phyloP scores from a whole-genome alignment of 2,888 invertebrate species.

The Protonemura montana region DNA sequence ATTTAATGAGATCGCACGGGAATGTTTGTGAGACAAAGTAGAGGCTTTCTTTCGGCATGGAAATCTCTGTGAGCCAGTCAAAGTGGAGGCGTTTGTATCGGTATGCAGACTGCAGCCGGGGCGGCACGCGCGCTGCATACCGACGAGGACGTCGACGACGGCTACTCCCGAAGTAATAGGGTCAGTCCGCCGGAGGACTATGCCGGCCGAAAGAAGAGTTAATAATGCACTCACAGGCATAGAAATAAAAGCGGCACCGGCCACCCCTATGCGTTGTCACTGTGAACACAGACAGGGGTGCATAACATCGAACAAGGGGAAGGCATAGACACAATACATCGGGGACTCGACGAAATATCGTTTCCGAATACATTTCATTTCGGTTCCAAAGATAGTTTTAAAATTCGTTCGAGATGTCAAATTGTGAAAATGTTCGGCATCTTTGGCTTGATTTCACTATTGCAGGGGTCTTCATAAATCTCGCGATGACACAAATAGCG shows the following conservation, averaged over 20 bases:
- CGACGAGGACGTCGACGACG: neutral
- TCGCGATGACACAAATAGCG: neutral
- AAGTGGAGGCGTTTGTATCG: neutral
- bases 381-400: neutral
- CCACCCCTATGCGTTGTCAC: neutral
- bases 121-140: neutral
- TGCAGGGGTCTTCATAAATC: neutral
- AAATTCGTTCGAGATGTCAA: neutral
- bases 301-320: neutral
- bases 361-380: conserved; percentile 2
- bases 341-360: too few species aligned
- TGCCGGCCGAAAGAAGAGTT: neutral
- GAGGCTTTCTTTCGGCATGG: neutral
- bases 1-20: neutral
- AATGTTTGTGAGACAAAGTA: neutral
- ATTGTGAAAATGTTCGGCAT: too few species aligned
- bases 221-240: conserved; percentile 19
- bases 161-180: conserved; percentile 18
- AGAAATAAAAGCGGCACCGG: neutral
- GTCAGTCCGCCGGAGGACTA: neutral
- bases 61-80: neutral
- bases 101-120: neutral
- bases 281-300: conserved; percentile 26
- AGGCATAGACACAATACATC: neutral
- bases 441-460: too few species aligned